Evolutionary conservation across 1,140 invertebrate species (phyloP).

Genomic region (Aphelenchoides fujianensis): DNA sequence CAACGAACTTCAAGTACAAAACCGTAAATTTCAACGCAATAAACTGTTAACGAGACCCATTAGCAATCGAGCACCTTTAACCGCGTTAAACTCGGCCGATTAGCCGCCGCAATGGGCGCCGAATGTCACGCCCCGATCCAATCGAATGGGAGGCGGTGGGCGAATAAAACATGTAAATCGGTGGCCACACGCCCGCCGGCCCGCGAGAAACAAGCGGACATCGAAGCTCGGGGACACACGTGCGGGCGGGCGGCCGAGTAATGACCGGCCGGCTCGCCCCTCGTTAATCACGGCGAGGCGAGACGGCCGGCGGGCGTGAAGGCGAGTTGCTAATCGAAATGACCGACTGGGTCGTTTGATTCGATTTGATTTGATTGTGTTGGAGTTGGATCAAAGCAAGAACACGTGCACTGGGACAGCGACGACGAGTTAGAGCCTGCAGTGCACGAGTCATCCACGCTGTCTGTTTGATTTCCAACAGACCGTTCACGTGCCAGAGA

Average conservation of each 20-base stretch:
- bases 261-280: neutral
- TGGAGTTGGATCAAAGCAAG: neutral
- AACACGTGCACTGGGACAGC: neutral
- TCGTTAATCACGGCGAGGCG: neutral
- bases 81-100: too few species aligned
- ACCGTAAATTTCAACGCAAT: neutral
- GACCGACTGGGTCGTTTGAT: neutral
- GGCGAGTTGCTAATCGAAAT: neutral
- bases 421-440: neutral
- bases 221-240: too few species aligned
- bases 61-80: too few species aligned
- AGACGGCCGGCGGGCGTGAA: neutral
- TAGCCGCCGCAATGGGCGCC: neutral
- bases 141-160: neutral
- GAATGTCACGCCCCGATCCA: neutral
- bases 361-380: too few species aligned
- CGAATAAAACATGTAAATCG: constrained; percentile 1
- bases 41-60: neutral
- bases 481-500: too few species aligned
- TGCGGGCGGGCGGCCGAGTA: too few species aligned
- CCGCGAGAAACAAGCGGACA: neutral
- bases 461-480: too few species aligned
- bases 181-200: neutral
- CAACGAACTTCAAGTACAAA: neutral
- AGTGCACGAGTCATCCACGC: neutral